These are phyloP conservation scores for Acrocephalus arundinaceus DNA, from an alignment of 2,113 vertebrate species.

Conservation along the genomic window DNA sequence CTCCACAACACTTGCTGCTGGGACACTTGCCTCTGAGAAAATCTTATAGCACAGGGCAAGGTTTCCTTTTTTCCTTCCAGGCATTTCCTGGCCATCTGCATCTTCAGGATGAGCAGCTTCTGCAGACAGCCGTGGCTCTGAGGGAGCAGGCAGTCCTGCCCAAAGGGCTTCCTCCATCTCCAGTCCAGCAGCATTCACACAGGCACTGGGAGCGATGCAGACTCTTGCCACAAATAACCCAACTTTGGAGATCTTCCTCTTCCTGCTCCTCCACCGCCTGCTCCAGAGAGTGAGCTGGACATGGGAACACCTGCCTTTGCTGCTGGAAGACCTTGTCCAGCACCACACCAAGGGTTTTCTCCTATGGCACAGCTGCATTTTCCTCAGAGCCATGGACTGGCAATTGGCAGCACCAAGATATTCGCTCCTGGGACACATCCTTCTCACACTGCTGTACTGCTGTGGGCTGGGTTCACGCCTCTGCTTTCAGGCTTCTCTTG, in stretches of 20 bases:
- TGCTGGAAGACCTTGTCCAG: not conserved
- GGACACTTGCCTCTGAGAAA: not conserved
- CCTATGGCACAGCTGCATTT: not conserved
- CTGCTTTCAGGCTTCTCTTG: too few relatives aligned
- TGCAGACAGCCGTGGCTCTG: not conserved
- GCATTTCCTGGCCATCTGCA: too few relatives aligned
- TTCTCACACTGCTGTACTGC: too few relatives aligned
- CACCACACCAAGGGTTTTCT: too few relatives aligned
- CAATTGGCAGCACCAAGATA: too few relatives aligned
- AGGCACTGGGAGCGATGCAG: not conserved
- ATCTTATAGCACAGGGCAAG: not conserved
- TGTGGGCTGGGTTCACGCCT: too few relatives aligned
- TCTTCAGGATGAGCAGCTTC: too few relatives aligned
- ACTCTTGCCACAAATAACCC: fast-evolving
- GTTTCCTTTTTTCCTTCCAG: not conserved
- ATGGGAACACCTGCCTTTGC: too few relatives aligned
- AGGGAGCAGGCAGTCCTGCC: too few relatives aligned
- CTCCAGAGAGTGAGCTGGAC: too few relatives aligned
- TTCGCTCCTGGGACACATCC: too few relatives aligned
- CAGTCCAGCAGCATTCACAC: fast-evolving
- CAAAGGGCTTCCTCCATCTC: not conserved
- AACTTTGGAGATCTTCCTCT: not conserved
- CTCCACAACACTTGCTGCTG: not conserved
- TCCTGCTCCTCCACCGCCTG: not conserved
- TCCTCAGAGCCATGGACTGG: too few relatives aligned